phyloP scores from a whole-genome alignment of 2,113 vertebrate species.

The Laticauda laticaudata region DNA sequence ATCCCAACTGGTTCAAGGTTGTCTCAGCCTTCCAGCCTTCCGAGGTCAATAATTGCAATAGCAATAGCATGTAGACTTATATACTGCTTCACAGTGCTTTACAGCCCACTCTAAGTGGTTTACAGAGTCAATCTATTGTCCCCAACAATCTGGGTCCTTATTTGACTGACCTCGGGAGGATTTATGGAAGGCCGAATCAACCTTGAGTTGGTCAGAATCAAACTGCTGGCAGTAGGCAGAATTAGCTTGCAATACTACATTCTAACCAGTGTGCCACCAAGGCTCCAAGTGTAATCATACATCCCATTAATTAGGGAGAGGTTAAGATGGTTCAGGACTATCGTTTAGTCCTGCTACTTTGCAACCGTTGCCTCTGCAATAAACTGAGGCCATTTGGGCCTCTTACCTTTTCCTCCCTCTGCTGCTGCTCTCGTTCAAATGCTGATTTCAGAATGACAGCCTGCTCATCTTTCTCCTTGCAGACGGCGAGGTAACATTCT shows the following conservation, averaged over 20 bases:
- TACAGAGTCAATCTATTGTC: not conserved
- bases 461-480: conserved; percentile 84
- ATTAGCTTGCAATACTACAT: not conserved
- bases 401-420: conserved; percentile 78
- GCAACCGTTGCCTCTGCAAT: not conserved
- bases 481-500: conserved; percentile 90
- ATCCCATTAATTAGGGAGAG: not conserved
- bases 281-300: not conserved
- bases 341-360: not conserved
- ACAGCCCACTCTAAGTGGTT: not conserved
- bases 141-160: not conserved
- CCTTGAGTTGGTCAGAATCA: not conserved
- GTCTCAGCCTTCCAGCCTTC: no score
- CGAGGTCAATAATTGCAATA: no score
- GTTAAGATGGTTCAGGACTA: not conserved
- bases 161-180: not conserved
- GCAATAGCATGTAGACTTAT: not conserved
- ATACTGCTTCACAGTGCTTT: not conserved
- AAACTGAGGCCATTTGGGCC: not conserved
- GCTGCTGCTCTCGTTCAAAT: conserved; percentile 67
- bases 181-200: not conserved
- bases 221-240: not conserved
- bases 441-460: conserved; percentile 70
- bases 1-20: no score
- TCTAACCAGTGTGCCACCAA: not conserved